Evolutionary conservation across 2,888 invertebrate species (phyloP).

Genomic region (Frankliniella fusca): DNA sequence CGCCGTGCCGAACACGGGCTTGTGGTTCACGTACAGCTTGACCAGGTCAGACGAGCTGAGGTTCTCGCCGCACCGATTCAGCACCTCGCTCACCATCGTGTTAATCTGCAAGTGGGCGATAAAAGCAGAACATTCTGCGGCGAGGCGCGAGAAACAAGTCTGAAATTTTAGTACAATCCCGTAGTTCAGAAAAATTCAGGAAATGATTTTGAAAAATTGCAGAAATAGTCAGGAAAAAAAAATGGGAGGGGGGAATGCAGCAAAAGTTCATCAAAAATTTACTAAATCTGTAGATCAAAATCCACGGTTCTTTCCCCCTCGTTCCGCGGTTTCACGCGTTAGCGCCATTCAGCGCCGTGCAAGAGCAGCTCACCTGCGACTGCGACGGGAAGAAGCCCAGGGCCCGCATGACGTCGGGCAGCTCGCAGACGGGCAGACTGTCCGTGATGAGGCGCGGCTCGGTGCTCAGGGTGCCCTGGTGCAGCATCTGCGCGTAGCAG

Average conservation of each 20-base stretch:
- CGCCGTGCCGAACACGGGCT: conserved; percentile 57
- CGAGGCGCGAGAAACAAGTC: too few relatives aligned
- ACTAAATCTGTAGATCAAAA: too few relatives aligned
- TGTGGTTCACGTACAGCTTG: conserved; percentile 62
- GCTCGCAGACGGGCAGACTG: conserved; percentile 59
- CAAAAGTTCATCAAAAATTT: too few relatives aligned
- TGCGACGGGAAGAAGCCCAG: conserved; percentile 72
- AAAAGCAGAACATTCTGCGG: too few relatives aligned
- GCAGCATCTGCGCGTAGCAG: conserved; percentile 70
- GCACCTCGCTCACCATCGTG: conserved; percentile 1
- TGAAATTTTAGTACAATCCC: too few relatives aligned
- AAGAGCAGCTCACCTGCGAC: conserved; percentile 61
- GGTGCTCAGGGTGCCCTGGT: conserved; percentile 65
- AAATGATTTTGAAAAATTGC: too few relatives aligned
- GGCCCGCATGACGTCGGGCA: conserved; percentile 69
- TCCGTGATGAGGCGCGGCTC: conserved; percentile 58
- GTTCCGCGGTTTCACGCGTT: too few relatives aligned
- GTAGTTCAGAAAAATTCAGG: too few relatives aligned
- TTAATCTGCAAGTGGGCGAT: neutral
- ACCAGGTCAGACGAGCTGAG: conserved; percentile 52
- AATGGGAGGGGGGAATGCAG: too few relatives aligned
- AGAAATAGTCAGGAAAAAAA: too few relatives aligned
- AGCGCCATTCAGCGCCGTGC: neutral
- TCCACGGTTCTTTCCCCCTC: too few relatives aligned
- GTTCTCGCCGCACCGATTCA: neutral